Evolutionary conservation across 2,113 vertebrate genomes (phyloP), one percentile per base, ranked within the genome.

Genomic region (Chaetura pelagica): DNA sequence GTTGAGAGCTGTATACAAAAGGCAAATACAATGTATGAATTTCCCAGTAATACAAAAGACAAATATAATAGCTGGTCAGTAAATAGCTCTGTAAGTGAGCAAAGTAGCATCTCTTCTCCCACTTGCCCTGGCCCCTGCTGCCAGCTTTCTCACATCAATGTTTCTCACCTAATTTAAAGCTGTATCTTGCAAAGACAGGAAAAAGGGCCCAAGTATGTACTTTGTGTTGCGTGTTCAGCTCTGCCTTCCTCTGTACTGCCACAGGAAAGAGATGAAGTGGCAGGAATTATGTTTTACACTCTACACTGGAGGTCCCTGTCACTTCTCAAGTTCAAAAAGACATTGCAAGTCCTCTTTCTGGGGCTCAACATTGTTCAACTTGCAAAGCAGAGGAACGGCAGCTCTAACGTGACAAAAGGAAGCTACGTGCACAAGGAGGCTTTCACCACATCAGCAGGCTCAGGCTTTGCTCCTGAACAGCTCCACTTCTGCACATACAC

Each of bases 11-110:
- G 92, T 72, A 96, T 95, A 98, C 96, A 98, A 98, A 97, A 98
- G 97, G 97, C 97, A 98, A 98, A 97, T 91, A 98, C 97, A 97
- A 98, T 95, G 97, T 97, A 97, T 97, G 97, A 97, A 98, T 97
- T 98, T 98, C 97, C 97, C 97, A 96, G 97, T 83, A 81, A 97
- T 69, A 97, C 85, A 96, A 96, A 97, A 95, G 95, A 85, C 0
- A 22, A 89, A 94, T 95, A 96, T 91, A 84, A 96, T 83, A 67
- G 91, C 85, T 89, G 64, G 85, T 87, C 57, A 73, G 68, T 97
- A 97, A 96, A 96, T 20, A 90, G 87, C 80, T 40, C 27, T 83
- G 30, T 63, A 96, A 92, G 68, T 85, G 76, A 97, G 89, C 51
- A 81, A 91, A 91, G 96, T 4, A 80, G 77, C 73, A 83, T 42